Percentiles rank a stretch among this genome's conserved stretches.
Conservation (phyloP, 2,797 vertebrate species). For the Enteromius mattozi region DNA sequence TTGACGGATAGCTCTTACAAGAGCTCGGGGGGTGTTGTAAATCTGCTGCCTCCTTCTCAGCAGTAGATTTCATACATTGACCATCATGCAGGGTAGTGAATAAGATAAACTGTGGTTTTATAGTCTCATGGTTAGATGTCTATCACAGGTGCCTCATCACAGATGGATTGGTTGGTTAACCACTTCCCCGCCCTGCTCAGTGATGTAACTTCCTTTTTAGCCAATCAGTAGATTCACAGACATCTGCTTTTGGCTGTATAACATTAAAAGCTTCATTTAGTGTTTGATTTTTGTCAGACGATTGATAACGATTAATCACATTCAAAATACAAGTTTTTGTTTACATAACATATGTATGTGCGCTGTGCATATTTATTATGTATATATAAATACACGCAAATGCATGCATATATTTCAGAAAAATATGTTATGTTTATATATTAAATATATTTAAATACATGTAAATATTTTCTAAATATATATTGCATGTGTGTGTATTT, state of each 20-base stretch:
- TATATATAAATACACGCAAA: too few species aligned
- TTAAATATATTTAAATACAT: too few species aligned
- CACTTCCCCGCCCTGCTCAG: neutral
- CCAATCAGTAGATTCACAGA: neutral
- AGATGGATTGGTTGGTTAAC: slow-evolving; percentile 5
- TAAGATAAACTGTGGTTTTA: neutral
- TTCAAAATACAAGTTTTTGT: too few species aligned
- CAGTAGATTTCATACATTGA: neutral
- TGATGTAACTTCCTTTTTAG: slow-evolving; percentile 12
- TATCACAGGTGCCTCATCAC: neutral
- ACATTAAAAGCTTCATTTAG: neutral
- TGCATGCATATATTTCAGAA: too few species aligned
- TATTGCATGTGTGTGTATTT: too few species aligned
- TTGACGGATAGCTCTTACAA: neutral
- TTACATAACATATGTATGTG: too few species aligned
- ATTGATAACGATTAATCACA: too few species aligned
- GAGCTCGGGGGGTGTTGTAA: neutral
- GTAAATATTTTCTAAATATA: too few species aligned
- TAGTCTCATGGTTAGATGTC: slow-evolving; percentile 24
- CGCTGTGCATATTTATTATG: too few species aligned
- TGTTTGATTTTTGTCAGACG: too few species aligned
- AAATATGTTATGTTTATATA: too few species aligned
- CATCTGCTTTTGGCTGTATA: neutral
- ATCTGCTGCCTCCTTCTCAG: neutral
- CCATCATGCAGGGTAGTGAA: neutral